Conservation (phyloP, 2,888 invertebrate species). For the Diaphora mendica region DNA sequence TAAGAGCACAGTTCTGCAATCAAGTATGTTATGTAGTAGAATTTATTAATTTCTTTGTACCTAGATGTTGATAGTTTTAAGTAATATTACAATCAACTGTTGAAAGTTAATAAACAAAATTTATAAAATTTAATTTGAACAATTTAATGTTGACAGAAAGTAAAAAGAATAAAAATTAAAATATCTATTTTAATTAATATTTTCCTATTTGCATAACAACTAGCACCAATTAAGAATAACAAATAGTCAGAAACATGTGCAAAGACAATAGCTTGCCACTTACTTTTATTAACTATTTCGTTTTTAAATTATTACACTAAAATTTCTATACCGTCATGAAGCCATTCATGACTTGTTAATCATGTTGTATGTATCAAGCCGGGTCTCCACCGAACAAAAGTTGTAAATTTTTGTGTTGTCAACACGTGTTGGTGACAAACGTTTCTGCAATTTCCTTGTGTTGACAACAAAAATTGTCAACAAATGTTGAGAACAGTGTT, state of each 20-base stretch:
- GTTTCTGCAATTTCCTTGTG: too few relatives aligned
- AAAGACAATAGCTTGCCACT: not conserved
- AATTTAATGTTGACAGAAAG: not conserved
- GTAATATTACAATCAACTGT: not conserved
- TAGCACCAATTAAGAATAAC: not conserved
- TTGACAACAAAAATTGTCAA: too few relatives aligned
- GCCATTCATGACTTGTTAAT: not conserved
- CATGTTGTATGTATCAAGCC: too few relatives aligned
- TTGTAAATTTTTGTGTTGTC: too few relatives aligned
- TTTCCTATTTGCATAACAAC: not conserved
- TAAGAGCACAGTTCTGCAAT: not conserved
- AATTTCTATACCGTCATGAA: not conserved
- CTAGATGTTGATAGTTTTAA: not conserved
- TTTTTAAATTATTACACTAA: not conserved
- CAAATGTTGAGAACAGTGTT: too few relatives aligned
- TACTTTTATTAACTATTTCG: not conserved
- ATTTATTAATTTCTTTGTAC: not conserved
- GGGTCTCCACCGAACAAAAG: too few relatives aligned
- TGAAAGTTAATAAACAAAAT: not conserved
- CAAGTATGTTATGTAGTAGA: not conserved
- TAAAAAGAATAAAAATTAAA: not conserved
- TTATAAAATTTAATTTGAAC: not conserved
- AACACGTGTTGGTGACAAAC: too few relatives aligned
- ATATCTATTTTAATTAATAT: not conserved
- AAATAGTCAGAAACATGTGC: not conserved